phyloP scores from a whole-genome alignment of 2,888 invertebrate species.

The Synergus gifuensis region DNA sequence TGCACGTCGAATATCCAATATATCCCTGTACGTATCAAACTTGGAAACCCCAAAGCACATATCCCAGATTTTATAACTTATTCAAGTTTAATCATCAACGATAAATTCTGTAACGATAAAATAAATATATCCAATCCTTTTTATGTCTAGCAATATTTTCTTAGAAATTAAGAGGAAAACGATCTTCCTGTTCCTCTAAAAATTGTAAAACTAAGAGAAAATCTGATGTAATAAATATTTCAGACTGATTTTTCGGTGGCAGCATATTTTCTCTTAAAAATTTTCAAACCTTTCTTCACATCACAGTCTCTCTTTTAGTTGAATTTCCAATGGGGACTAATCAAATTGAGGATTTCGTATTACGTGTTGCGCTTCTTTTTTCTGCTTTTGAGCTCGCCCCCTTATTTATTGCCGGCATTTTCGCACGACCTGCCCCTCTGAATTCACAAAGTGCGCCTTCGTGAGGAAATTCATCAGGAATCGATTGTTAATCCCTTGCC shows the following conservation, averaged over 20 bases:
- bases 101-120: not conserved
- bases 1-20: conserved; percentile 11
- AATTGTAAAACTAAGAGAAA: too few species aligned
- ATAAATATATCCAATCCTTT: not conserved
- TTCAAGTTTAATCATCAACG: not conserved
- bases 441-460: conserved; percentile 23
- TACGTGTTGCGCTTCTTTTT: conserved; percentile 25
- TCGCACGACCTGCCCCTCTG: conserved; percentile 31
- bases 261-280: not conserved
- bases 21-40: conserved; percentile 16
- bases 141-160: not conserved
- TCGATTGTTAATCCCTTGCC: conserved; percentile 34
- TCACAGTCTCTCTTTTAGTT: not conserved
- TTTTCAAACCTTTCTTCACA: not conserved
- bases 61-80: conserved; percentile 31
- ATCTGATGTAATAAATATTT: not conserved
- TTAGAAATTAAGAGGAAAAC: not conserved
- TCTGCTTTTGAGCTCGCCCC: conserved; percentile 13
- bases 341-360: conserved; percentile 19
- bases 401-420: conserved; percentile 38
- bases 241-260: not conserved
- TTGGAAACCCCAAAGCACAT: conserved; percentile 10
- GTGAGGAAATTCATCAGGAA: conserved; percentile 33
- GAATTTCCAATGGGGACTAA: not conserved
- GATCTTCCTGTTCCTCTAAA: not conserved